A percentile compares a stretch with the other conserved stretches of the same genome.
These are phyloP conservation scores for Rhagonycha fulva DNA, from an alignment of 2,888 invertebrate genomes.

Conservation along the genomic window DNA sequence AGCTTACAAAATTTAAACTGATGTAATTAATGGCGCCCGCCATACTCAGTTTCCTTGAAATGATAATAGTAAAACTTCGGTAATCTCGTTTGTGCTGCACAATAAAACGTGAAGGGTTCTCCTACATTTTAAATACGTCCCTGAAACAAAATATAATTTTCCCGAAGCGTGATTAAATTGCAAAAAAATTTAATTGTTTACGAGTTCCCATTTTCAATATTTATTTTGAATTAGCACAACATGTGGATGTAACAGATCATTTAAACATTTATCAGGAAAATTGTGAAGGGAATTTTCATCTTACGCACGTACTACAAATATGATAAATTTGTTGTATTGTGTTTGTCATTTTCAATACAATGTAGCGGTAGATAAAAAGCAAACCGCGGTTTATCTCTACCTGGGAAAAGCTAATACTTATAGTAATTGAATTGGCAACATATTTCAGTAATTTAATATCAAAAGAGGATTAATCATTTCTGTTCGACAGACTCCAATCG, in stretches of 20 bases:
- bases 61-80: neutral
- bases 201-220: neutral
- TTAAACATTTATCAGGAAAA: neutral
- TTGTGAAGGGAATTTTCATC: neutral
- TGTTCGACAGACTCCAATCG: neutral
- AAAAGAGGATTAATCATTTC: conserved; percentile 4
- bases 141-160: neutral
- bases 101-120: neutral
- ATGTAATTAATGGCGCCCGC: neutral
- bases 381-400: neutral
- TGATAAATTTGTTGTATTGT: neutral
- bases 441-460: conserved; percentile 1
- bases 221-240: neutral
- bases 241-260: neutral
- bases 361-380: neutral
- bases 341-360: neutral
- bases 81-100: neutral
- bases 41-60: neutral
- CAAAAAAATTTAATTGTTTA: neutral
- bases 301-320: neutral
- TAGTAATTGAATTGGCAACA: neutral
- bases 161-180: neutral
- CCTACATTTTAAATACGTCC: neutral
- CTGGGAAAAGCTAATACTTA: conserved; percentile 5
- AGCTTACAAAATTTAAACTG: neutral